phyloP scores from a whole-genome alignment of 2,888 invertebrate genomes.

The Steinernema hermaphroditum region DNA sequence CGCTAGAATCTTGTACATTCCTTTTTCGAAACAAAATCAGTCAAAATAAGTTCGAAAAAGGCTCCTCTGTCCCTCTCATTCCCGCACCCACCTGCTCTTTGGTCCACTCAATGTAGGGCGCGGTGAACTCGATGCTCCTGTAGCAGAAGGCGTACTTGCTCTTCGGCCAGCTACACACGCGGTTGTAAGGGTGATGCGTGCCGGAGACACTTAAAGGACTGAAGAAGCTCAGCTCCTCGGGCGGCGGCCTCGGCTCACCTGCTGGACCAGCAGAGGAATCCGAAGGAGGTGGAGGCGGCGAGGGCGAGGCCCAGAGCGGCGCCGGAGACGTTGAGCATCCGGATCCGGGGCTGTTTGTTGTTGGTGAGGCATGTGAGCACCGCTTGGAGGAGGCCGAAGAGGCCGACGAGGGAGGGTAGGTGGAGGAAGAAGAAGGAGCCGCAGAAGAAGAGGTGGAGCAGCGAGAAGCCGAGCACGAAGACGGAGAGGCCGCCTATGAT shows the following conservation, averaged over 20 bases:
- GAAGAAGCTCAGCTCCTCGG: no score
- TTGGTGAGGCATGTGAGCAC: background rate
- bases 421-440: constrained; percentile 43
- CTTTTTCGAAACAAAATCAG: no score
- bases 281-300: constrained; percentile 3
- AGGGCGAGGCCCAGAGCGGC: constrained; percentile 4
- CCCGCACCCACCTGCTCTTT: constrained; percentile 37
- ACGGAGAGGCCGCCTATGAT: background rate
- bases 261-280: constrained; percentile 15
- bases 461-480: background rate
- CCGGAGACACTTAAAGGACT: background rate
- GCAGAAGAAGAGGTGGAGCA: constrained; percentile 30
- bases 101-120: constrained; percentile 41
- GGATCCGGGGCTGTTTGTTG: background rate
- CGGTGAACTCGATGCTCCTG: constrained; percentile 40
- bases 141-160: constrained; percentile 37
- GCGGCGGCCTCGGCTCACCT: background rate
- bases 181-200: constrained; percentile 13
- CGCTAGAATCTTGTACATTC: no score
- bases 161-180: constrained; percentile 34
- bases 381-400: constrained; percentile 37
- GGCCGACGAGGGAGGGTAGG: constrained; percentile 40
- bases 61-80: no score
- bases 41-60: no score
- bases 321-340: constrained; percentile 5